Evolutionary conservation across 2,888 invertebrate genomes (phyloP).

Genomic region (Drosophila glabriapex): DNA sequence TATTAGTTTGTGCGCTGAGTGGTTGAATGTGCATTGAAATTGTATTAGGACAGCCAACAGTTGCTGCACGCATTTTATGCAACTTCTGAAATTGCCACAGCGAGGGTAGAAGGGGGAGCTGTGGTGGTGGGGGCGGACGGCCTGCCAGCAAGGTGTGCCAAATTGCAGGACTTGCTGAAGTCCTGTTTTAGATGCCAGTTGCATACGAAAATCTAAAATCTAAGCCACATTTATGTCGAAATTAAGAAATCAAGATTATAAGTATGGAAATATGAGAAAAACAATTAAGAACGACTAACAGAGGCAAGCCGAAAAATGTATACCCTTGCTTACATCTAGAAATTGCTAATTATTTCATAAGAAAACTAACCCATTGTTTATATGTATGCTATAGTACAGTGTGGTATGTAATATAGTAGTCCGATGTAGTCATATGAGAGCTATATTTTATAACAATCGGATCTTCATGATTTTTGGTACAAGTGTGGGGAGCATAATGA

Average conservation of each 20-base stretch:
- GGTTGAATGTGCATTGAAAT: conserved; percentile 51
- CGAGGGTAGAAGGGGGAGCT: neutral
- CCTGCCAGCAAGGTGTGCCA: conserved; percentile 24
- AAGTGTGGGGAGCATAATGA: neutral
- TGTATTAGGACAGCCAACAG: conserved; percentile 77
- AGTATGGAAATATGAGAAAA: neutral
- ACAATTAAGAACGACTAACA: neutral
- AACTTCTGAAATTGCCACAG: conserved; percentile 45
- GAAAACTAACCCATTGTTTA: fast-evolving
- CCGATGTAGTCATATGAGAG: neutral
- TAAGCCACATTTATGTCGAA: neutral
- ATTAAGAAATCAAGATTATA: neutral
- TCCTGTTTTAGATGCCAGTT: neutral
- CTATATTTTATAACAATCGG: neutral
- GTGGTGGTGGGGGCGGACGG: no score
- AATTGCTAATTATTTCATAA: neutral
- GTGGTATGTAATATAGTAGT: neutral
- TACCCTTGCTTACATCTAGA: neutral
- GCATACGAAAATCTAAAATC: neutral
- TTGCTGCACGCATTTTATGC: conserved; percentile 73
- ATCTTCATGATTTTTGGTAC: neutral
- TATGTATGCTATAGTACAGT: neutral
- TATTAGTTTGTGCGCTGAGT: conserved; percentile 2
- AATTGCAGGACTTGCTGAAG: neutral
- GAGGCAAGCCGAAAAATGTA: neutral